Evolutionary conservation across 2,888 invertebrate species (phyloP), one percentile per base, ranked within the genome.

Genomic region (Drosophila ustulata): DNA sequence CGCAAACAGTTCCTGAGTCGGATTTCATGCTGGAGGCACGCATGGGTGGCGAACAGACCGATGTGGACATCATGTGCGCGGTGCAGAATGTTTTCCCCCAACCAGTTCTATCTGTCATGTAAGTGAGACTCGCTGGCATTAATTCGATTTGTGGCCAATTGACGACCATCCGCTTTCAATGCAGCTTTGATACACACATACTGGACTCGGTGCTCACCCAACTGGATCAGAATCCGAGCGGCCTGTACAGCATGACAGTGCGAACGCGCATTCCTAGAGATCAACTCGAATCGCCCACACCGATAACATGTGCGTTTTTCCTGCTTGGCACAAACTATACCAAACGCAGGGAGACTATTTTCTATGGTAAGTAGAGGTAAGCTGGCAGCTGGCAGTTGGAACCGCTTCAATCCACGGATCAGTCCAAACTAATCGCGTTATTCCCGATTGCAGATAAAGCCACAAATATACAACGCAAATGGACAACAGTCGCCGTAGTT

Each of bases 221-320:
- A 78, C 73, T 91, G 82, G 90, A 91, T 78, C 91, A 91, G 75
- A 91, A 90, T 84, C 89, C 91, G 59, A 92, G 91, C 77, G 92
- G 92, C 59, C 87, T 92, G 65, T 92, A 92, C 66, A 91, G 91
- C 89, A 91, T 91, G 87, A 91, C 91, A 66, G 91, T 92, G 58
- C 89, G 91, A 77, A 90, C 92, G 71, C 91, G 91, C 84, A 91
- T 92, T 89, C 91, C 92, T 80, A 90, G 91, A 85, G 88, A 91
- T 80, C 90, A 91, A 77, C 83, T 92, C 65, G 92, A 92, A 80
- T 92, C 92, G 72, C 93, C 93, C 79, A 93, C 92, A 86, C 92
- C 92, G 89, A 92, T 92, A 76, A 92, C 92, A 80, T 92, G 92
- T 90, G 91, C 92, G 89, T 91, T 92, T 88, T 91, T 91, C 83